Conservation (phyloP, 2,797 vertebrate genomes). For the Thamnophis elegans region DNA sequence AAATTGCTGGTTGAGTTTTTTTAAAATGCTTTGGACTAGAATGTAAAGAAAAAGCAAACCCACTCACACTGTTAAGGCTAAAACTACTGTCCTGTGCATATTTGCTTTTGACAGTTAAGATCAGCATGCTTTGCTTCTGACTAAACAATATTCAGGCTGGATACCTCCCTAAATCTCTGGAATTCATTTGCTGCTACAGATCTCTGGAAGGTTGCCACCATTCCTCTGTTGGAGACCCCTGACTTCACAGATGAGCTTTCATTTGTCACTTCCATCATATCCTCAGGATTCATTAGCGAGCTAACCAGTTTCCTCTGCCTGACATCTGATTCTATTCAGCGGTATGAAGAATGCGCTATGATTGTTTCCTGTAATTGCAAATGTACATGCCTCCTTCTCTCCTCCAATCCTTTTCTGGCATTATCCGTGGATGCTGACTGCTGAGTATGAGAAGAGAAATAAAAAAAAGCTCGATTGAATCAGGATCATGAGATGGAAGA, state of each 20-base stretch:
- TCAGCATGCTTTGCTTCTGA: not conserved
- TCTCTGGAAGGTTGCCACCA: not conserved
- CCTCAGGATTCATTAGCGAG: not conserved
- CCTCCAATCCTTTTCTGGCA: not conserved
- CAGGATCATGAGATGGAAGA: not conserved
- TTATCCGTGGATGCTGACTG: not conserved
- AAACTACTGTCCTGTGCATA: not conserved
- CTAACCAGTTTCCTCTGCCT: not conserved
- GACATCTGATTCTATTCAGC: not conserved
- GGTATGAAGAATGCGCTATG: not conserved
- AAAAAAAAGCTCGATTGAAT: not conserved
- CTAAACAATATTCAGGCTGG: not conserved
- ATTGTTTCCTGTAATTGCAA: slow-evolving; percentile 1
- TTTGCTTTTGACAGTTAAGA: not conserved
- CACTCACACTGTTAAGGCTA: not conserved
- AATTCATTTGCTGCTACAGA: not conserved
- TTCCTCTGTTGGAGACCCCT: not conserved
- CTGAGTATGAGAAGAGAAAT: not conserved
- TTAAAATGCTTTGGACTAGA: not conserved
- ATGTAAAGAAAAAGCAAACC: not conserved
- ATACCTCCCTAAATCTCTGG: not conserved
- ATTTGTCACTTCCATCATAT: not conserved
- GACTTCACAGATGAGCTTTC: not conserved
- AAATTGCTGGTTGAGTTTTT: not conserved
- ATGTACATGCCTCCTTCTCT: not conserved